Base-by-base conservation (phyloP, 2,888 invertebrate genomes). In the Latheticus oryzae region DNA sequence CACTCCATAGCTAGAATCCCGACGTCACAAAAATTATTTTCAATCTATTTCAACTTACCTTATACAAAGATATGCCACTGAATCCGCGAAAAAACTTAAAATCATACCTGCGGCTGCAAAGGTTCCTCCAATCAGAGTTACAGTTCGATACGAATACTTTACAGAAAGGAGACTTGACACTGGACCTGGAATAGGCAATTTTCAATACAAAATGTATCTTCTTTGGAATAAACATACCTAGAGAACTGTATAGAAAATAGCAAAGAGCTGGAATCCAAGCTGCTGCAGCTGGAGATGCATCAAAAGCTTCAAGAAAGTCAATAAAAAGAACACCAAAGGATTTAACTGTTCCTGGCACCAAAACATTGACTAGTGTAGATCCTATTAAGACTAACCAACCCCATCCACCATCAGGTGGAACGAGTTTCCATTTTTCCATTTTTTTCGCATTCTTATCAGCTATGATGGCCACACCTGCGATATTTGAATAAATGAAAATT, bases 181-280 rank as follows among this genome's bases (percentile, higher is more conserved):
- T 7, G 94, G 94, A 68, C 93, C 94, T 93, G 80, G 47, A 80
- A 80, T 2, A n/a, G n/a, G n/a, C n/a, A n/a, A n/a, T n/a, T n/a
- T n/a, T n/a, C n/a, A n/a, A n/a, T n/a, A n/a, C n/a, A n/a, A 26
- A 32, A 11, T 11, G 7, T 11, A 5, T 11, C 3, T 3, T 9
- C 32, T n/a, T 11, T 13, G 13, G 2, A 11, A 4, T 4, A 32
- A 32, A 74, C n/a, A 2, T 77, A 92, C 93, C 93, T 73, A 93
- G 82, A 64, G 93, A 93, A 77, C 92, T 93, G 82, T 93, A 93
- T 2, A 93, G 82, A 76, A 93, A 93, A 75, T 93, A 93, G 72
- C 93, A 93, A 3, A 93, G 77, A 0, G 93, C 91, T n/a, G 92
- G 92, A 66, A 93, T 91, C 82, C 91, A 92, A 0, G 91, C 87